Base-by-base conservation (phyloP, 2,888 invertebrate species). In the Andrena camellia region DNA sequence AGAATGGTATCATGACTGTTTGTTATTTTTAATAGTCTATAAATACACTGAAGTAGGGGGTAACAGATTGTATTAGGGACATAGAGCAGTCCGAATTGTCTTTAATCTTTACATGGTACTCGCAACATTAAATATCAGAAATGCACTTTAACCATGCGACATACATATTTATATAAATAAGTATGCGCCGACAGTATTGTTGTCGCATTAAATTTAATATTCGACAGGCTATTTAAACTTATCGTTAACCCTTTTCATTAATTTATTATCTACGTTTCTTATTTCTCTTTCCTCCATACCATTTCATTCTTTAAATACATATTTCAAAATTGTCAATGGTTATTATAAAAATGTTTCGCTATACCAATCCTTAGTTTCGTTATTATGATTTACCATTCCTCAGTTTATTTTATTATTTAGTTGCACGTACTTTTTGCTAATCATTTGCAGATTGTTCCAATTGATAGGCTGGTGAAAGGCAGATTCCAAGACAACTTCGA, bases 401-500 rank as follows among this genome's bases (percentile, higher is more conserved):
- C 42, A 5, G 42, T 57, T 57, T 81, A 50, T 86, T 84, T 72
- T 81, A 90, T 91, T 79, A 71, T 90, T 85, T 84, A 83, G 87
- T 78, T 88, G 83, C 86, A 79, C 68, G 79, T 79, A 84, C 91
- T 81, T 88, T 83, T 81, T 78, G 83, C 89, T 78, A 87, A 90
- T 93, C 90, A 88, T 93, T 95, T 95, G 93, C 96, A 98, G 98
- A 97, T 98, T 94, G 97, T 98, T 94, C 97, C 98, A 91, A 98
- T 98, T 94, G 98, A 98, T 95, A 97, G 96, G 95, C 96, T 99
- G 96, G 98, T 99, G 95, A 99, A 99, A 96, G 99, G 98, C 94
- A 97, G 98, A 92, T 99, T 99, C 96, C 99, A 99, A 96, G 99
- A 99, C 96, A 99, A 99, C 96, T 99, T 99, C 96, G 99, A 99